A percentile compares a stretch with the other conserved stretches of the same genome.
phyloP scores from a whole-genome alignment of 2,888 invertebrate genomes.

The Callosobruchus maculatus region DNA sequence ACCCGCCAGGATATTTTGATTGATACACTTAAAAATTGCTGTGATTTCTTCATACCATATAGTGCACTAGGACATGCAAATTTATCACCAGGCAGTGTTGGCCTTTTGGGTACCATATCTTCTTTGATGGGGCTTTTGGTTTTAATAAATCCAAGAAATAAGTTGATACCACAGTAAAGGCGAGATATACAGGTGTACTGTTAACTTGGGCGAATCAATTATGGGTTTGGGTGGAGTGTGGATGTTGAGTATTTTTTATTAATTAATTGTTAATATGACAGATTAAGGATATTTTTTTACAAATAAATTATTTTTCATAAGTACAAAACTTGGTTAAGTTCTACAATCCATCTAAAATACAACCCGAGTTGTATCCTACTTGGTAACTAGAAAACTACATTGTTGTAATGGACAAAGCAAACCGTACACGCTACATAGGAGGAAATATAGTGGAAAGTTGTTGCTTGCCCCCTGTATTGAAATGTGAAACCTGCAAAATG shows the following conservation, averaged over 20 bases:
- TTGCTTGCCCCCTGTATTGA: not conserved
- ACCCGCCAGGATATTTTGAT: constrained; percentile 66
- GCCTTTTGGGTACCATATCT: constrained; percentile 75
- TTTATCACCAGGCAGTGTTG: constrained; percentile 73
- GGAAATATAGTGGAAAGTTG: too few relatives aligned
- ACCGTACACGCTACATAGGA: too few relatives aligned
- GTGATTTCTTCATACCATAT: constrained; percentile 84
- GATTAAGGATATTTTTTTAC: not conserved
- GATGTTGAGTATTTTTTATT: not conserved
- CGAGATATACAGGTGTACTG: not conserved
- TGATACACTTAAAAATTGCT: constrained; percentile 81
- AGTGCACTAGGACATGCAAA: constrained; percentile 75
- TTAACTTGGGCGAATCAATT: not conserved
- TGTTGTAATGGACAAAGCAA: too few relatives aligned
- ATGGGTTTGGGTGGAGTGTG: not conserved
- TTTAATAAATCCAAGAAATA: constrained; percentile 73
- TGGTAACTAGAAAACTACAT: too few relatives aligned
- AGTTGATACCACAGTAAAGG: constrained; percentile 58
- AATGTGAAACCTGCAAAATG: not conserved
- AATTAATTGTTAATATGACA: not conserved
- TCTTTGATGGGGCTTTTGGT: constrained; percentile 76
- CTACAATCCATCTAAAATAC: too few relatives aligned
- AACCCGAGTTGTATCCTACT: too few relatives aligned
- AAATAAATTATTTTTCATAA: not conserved
- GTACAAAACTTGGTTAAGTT: too few relatives aligned